Conservation (phyloP, 2,113 vertebrate genomes). For the Tychaedon coryphoeus region DNA sequence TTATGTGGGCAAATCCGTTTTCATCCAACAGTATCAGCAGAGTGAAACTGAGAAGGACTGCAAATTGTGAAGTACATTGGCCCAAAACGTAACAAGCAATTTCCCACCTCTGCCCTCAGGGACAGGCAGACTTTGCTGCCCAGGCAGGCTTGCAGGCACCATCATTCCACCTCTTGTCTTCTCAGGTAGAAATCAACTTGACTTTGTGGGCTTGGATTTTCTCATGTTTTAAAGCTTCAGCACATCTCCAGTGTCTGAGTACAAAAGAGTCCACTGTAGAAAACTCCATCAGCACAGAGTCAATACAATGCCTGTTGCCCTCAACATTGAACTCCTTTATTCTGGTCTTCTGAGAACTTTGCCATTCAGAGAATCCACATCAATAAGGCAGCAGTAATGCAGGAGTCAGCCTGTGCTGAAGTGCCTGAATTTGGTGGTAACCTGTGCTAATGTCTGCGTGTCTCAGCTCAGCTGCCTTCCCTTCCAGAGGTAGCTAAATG, state of each 20-base stretch:
- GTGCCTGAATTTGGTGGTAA: background rate
- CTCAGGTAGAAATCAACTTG: background rate
- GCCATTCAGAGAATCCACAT: accelerated
- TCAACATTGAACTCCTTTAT: background rate
- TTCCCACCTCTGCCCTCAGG: background rate
- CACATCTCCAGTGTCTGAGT: background rate
- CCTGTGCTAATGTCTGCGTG: background rate
- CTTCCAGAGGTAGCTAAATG: background rate
- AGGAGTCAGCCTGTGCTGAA: background rate
- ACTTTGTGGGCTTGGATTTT: background rate
- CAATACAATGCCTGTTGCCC: background rate
- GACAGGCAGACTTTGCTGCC: background rate
- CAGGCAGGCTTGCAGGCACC: background rate
- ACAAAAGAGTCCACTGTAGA: background rate
- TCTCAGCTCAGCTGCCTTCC: background rate
- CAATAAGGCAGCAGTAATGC: background rate
- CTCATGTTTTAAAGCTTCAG: background rate
- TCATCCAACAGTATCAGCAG: background rate
- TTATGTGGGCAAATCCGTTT: background rate
- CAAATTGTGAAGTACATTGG: background rate
- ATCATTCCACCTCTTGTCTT: background rate
- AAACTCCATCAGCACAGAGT: background rate
- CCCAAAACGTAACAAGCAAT: accelerated
- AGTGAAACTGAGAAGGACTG: background rate
- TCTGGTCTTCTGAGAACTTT: background rate